Conservation (phyloP, 1,140 invertebrate species). For the Metaphire vulgaris region DNA sequence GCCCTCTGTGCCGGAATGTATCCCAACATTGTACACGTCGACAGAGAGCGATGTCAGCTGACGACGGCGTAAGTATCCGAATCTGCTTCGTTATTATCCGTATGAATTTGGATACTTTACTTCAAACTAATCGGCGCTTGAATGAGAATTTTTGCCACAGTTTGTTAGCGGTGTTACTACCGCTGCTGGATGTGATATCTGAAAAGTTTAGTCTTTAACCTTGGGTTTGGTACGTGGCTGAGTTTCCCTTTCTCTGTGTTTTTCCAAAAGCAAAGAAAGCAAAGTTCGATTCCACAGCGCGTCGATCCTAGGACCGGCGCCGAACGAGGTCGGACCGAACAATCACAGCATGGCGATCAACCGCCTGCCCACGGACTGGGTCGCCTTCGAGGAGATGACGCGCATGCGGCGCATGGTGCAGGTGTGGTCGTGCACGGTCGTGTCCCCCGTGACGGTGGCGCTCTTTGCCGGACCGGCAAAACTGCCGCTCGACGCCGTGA, state of each 20-base stretch:
- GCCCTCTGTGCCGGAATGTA: conserved; percentile 77
- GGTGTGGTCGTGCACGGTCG: conserved; percentile 67
- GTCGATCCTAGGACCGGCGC: conserved; percentile 60
- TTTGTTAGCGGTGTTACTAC: no score
- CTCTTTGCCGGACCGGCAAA: conserved; percentile 68
- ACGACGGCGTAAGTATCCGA: conserved; percentile 59
- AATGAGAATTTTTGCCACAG: no score
- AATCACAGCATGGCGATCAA: conserved; percentile 49
- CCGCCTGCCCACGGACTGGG: conserved; percentile 68
- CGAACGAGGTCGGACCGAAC: conserved; percentile 44
- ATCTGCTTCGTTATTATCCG: not conserved
- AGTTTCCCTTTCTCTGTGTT: not conserved
- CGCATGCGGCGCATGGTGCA: conserved; percentile 54
- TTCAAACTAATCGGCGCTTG: no score
- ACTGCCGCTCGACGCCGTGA: conserved; percentile 60
- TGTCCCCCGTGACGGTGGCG: conserved; percentile 71
- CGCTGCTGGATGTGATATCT: no score
- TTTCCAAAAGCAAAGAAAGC: conserved; percentile 60
- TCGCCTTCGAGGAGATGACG: conserved; percentile 76
- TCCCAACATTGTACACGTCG: conserved; percentile 72
- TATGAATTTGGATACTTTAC: conserved; percentile 1
- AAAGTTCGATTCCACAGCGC: conserved; percentile 68
- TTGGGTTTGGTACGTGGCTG: no score
- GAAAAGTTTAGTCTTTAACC: no score
- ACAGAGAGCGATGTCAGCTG: conserved; percentile 57